Evolutionary conservation across 2,888 invertebrate genomes (phyloP), one percentile per base, ranked within the genome.

Genomic region (Mythimna pallens): DNA sequence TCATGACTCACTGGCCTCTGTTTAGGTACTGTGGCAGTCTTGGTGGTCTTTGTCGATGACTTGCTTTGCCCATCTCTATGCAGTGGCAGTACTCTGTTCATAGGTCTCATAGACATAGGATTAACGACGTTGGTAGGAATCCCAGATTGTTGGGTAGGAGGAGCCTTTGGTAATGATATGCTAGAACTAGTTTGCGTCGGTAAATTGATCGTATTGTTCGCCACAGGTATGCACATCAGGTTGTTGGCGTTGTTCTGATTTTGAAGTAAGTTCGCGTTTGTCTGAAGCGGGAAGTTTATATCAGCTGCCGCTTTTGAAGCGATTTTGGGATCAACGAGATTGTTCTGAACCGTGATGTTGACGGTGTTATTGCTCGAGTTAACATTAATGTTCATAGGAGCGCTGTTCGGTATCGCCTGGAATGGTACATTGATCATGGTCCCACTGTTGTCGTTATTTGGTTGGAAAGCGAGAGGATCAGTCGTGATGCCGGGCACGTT

Each of bases 71-170:
- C 96, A 69, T 97, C 97, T 79, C 98, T 97, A 87, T 98, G 98
- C 97, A 98, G 97, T 14, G 98, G 98, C 66, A 98, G 89, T 2
- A 98, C 98, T 79, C 98, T 96, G 89, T 98, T 98, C 96, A 98
- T 98, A 58, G 98, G 98, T 74, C 98, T 95, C 92, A 94, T 96
- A 8, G 95, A 94, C 94, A 97, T 97, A 2, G 98, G 98, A 88
- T 97, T 97, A 0, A 98, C 98, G 67, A 98, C 97, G 90, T 98
- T 98, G 17, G 97, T 98, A 25, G 97, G 97, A 85, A 98, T 97
- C 52, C 97, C 96, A 76, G 94, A 95, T 86, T 97, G 97, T 88
- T 97, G 97, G 77, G 97, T 97, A 17, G 96, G 95, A 47, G 96
- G 96, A 68, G 97, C 97, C 86, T 97, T 97, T 10, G 97, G 97